These are phyloP conservation scores for Phaedon cochleariae DNA, from an alignment of 2,888 invertebrate genomes.

Conservation along the genomic window DNA sequence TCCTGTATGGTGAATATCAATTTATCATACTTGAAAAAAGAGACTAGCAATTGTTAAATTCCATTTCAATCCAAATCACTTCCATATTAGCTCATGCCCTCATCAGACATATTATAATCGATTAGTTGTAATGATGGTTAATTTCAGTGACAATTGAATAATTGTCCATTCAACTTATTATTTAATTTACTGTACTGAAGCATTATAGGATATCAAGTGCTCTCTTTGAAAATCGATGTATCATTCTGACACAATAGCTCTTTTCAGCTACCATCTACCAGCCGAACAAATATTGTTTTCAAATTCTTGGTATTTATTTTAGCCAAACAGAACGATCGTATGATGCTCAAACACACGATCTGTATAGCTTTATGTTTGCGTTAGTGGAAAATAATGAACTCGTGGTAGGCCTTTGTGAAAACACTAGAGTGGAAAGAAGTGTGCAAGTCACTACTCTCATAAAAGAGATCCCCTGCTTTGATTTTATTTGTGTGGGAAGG, in stretches of 20 bases:
- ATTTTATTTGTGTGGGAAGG: slow-evolving; percentile 51
- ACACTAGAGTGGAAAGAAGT: slow-evolving; percentile 45
- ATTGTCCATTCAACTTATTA: slow-evolving; percentile 7
- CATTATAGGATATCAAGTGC: too few relatives aligned
- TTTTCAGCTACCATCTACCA: background rate
- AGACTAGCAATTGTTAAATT: too few relatives aligned
- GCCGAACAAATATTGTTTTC: background rate
- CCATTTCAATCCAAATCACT: too few relatives aligned
- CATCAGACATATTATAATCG: too few relatives aligned
- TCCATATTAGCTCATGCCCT: too few relatives aligned
- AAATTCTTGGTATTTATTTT: background rate
- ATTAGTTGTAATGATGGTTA: background rate
- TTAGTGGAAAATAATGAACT: background rate
- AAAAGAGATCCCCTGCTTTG: slow-evolving; percentile 54
- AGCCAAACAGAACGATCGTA: background rate
- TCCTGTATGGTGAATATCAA: too few relatives aligned
- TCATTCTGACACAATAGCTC: background rate
- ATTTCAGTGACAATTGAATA: slow-evolving; percentile 1
- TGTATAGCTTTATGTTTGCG: background rate
- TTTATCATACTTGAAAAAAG: too few relatives aligned
- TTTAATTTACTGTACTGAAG: background rate
- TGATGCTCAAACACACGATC: background rate
- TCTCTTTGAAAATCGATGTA: background rate
- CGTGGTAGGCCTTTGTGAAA: slow-evolving; percentile 41
- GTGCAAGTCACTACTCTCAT: slow-evolving; percentile 52